Evolutionary conservation across 1,140 invertebrate species (phyloP).

Genomic region (Caenorhabditis tropicalis): DNA sequence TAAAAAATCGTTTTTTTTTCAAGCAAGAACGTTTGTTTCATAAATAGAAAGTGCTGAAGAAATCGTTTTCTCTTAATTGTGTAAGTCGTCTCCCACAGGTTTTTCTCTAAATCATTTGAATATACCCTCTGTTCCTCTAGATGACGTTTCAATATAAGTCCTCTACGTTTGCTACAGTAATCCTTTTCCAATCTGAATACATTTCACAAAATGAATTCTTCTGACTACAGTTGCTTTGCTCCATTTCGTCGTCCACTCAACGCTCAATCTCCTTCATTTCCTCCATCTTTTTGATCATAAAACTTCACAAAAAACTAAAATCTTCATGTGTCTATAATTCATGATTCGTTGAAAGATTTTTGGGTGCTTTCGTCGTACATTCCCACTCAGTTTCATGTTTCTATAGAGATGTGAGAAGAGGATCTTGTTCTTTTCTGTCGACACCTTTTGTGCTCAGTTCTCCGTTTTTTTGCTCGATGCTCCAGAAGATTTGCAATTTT

Average conservation of each 20-base stretch:
- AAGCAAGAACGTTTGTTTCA: too few relatives aligned
- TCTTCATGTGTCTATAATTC: neutral
- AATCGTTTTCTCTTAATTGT: too few relatives aligned
- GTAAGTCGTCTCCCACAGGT: too few relatives aligned
- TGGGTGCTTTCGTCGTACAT: neutral
- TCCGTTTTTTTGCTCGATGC: neutral
- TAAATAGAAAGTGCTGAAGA: too few relatives aligned
- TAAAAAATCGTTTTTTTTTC: too few relatives aligned
- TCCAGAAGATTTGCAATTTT: neutral
- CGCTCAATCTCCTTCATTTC: neutral
- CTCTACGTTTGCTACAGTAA: too few relatives aligned
- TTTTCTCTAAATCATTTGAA: too few relatives aligned
- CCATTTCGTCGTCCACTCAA: neutral
- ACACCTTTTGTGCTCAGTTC: neutral
- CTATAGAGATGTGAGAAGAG: conserved; percentile 7
- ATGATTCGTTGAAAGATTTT: neutral
- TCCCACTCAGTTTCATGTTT: neutral
- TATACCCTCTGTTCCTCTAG: too few relatives aligned
- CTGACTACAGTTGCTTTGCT: neutral
- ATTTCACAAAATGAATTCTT: neutral
- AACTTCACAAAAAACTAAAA: neutral
- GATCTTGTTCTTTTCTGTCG: neutral
- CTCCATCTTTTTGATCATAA: neutral
- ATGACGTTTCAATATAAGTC: too few relatives aligned
- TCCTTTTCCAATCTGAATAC: too few relatives aligned